Base-by-base conservation (phyloP, 2,113 vertebrate species). In the Lamprologus sp. region DNA sequence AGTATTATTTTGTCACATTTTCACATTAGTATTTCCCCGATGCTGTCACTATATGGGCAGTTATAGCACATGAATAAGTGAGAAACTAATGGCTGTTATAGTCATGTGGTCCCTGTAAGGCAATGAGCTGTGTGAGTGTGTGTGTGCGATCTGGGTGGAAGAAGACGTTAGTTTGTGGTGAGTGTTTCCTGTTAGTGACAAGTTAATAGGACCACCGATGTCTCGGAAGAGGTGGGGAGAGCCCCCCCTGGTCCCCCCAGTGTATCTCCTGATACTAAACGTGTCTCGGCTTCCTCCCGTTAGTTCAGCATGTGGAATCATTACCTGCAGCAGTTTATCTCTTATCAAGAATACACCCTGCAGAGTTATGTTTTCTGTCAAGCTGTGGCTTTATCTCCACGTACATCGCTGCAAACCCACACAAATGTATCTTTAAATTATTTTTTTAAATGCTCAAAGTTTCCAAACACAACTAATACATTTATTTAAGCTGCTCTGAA, bases 171-270 rank as follows among this genome's bases (percentile, higher is more conserved):
- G 91, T 87, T 88, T 93, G 95, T 77, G 92, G 92, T 88, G 55
- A 90, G 83, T 40, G 85, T 87, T 95, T 96, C 95, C 94, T 95
- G 93, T 94, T 92, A 93, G 75, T 84, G 86, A 92, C 80, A 90
- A 89, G 80, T 87, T 77, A 84, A 89, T 86, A 79, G 87, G 93
- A 94, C 94, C 94, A 93, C 92, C 92, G 83, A 91, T 82, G 40
- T 91, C 83, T 92, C 91, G 9, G 87, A 92, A 92, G 85, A 88
- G 79, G 85, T 75, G 89, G 90, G 42, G 81, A 87, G 77, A 88
- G 26, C 9, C 91, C 56, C 79, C 47, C 51, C 6, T 1, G 12
- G 33, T 65, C 51, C 83, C 33, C 75, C 87, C n/a, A 56, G 58
- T 83, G 89, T 86, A 85, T 87, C 88, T 79, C 84, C 86, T 90